Evolutionary conservation across 2,888 invertebrate genomes (phyloP), one percentile per base, ranked within the genome.

Genomic region (Nematopogon swammerdamellus): DNA sequence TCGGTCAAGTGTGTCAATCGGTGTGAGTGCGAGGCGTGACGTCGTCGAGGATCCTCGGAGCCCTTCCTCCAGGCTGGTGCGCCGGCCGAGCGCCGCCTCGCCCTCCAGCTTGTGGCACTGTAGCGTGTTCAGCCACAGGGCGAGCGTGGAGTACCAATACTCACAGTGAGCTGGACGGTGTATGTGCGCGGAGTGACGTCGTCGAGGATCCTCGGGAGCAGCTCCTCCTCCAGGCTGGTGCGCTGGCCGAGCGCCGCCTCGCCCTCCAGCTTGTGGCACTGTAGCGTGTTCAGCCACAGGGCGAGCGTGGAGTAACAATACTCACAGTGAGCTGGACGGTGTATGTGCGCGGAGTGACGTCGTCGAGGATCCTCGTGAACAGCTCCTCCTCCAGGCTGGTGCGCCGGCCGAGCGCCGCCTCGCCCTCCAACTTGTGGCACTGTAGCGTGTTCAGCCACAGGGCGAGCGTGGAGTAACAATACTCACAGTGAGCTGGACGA

Each of bases 401-500:
- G 14, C 17, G 5, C 5, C 16, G 4, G 4, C n/a, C 25, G 10
- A 20, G 14, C 18, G 45, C 45, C 17, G 18, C 18, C 8, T 3
- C 19, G 3, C 45, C 18, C 45, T 45, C 45, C 45, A 18, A 19
- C 45, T 19, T 18, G 45, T 19, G 45, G 19, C 45, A 45, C 18
- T 19, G 17, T 11, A 17, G 25, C 25, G 20, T n/a, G 17, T 17
- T 10, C 36, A 36, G 47, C 42, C 45, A 45, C 2, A 14, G 14
- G 11, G 8, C 18, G 18, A 45, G 45, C 3, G 16, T 19, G 18
- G 2, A 6, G 18, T 20, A 2, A 44, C 36, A 44, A 20, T 25
- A 60, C 65, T 64, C 49, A 76, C 76, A 50, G 67, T 70, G 1
- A 76, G 63, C 50, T 70, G 62, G 2, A 75, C 68, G 8, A 61